Conservation (phyloP, 1,140 invertebrate species). For the Drosophila orosa region DNA sequence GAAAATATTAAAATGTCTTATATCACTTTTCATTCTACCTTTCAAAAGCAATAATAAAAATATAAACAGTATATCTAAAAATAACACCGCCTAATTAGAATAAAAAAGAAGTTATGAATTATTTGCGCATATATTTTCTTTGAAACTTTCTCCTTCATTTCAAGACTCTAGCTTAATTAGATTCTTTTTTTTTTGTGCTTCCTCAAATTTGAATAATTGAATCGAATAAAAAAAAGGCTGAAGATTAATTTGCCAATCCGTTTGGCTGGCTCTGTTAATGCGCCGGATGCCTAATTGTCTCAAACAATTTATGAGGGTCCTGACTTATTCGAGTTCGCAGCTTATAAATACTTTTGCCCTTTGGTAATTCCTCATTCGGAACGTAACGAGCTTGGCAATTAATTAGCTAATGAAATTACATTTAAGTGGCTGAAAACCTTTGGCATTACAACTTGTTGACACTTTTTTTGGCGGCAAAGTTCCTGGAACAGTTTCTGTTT, state of each 20-base stretch:
- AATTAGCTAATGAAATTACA: constrained; percentile 78
- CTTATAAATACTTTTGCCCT: constrained; percentile 50
- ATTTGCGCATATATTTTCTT: neutral
- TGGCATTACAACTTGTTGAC: constrained; percentile 53
- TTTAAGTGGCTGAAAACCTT: constrained; percentile 42
- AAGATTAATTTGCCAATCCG: constrained; percentile 57
- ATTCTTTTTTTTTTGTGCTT: constrained; percentile 21
- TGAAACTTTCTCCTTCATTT: neutral
- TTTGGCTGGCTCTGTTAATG: constrained; percentile 33
- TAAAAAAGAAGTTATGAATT: neutral
- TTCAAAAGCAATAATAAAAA: neutral
- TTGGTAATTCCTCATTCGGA: constrained; percentile 27
- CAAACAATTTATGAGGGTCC: constrained; percentile 53
- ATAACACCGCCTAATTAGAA: constrained; percentile 1
- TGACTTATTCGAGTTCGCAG: constrained; percentile 46
- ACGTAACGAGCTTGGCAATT: constrained; percentile 59
- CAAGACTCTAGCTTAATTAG: constrained; percentile 22
- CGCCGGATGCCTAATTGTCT: constrained; percentile 35
- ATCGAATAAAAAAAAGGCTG: constrained; percentile 42
- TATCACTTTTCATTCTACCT: neutral
- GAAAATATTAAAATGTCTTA: neutral
- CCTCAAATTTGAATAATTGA: constrained; percentile 57
- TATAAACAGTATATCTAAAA: neutral
- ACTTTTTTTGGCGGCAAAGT: constrained; percentile 47
- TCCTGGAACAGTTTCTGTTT: constrained; percentile 29